Base-by-base conservation (phyloP, 64 coral and sea anemone species). In the Trachythela sp. region DNA sequence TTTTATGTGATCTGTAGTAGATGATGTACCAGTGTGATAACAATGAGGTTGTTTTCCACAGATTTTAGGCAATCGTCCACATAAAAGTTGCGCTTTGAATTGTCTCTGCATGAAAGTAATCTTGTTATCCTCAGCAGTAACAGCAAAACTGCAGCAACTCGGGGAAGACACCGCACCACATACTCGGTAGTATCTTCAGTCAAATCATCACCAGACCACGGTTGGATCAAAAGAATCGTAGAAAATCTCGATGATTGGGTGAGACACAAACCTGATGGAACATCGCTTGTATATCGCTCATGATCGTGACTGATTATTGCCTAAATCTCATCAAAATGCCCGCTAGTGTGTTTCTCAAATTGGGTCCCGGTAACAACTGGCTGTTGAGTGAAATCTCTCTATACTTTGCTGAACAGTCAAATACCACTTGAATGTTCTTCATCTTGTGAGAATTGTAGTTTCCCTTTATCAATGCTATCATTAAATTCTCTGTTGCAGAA, bases 321-420 rank as follows among this genome's bases (percentile, higher is more conserved):
- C 56, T 64, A 64, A 64, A 64, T 22, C 56, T 64, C 56, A 64
- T 64, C 56, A 64, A 64, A 64, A 64, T 18, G 56, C 56, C 56
- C 13, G 22, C 56, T 22, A 64, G 22, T 0, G 56, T 64, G 24
- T 64, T 64, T 0, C 13, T 64, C 56, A 64, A 18, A 18, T 64
- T 64, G 17, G 56, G 56, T 64, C 24, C 56, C 13, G 24, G 24
- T n/a, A 64, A 64, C 13, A 58, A 18, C 22, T 64, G 56, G 26
- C 22, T 26, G 56, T 64, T 64, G 17, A 64, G 56, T 18, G 20
- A 64, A 26, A 64, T 18, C 13, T 64, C 56, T 20, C 22, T 10
- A 27, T 64, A 64, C 22, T 64, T 64, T 64, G 5, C 17, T 20
- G 56, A 64, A n/a, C 56, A 64, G 24, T 64, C 56, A 22, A 64